Percentiles rank a stretch among this genome's conserved stretches.
These are phyloP conservation scores for Dynastes tityus DNA, from an alignment of 2,888 invertebrate species.

Conservation along the genomic window DNA sequence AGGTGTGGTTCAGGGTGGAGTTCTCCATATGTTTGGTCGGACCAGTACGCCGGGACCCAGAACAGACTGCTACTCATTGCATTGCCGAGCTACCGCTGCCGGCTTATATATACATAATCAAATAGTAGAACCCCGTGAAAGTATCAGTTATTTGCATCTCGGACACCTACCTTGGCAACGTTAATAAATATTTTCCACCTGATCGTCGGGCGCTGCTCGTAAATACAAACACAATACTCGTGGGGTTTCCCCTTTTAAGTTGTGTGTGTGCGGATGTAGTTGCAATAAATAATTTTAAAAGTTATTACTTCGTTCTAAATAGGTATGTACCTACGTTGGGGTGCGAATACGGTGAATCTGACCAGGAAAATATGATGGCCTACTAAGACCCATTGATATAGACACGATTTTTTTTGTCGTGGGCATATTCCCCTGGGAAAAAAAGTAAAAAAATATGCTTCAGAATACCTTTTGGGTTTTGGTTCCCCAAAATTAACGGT, in stretches of 20 bases:
- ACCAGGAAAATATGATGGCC: too few species aligned
- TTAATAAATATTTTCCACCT: conserved; percentile 43
- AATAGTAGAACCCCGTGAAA: conserved; percentile 41
- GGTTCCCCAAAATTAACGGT: too few species aligned
- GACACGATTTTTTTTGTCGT: too few species aligned
- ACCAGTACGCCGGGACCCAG: conserved; percentile 48
- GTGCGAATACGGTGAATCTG: too few species aligned
- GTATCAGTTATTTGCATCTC: conserved; percentile 48
- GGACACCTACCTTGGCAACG: conserved; percentile 35
- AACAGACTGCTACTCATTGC: conserved; percentile 42
- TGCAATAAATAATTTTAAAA: conserved; percentile 19
- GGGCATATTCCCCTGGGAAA: too few species aligned
- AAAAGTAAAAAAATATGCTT: too few species aligned
- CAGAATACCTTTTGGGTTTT: too few species aligned
- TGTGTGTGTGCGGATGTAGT: background rate
- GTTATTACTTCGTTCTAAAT: background rate
- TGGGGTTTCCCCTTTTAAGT: background rate
- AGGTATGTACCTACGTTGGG: too few species aligned
- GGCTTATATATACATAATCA: conserved; percentile 18
- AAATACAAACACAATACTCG: conserved; percentile 15
- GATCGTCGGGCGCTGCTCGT: conserved; percentile 23
- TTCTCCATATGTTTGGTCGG: conserved; percentile 56
- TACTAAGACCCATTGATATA: too few species aligned
- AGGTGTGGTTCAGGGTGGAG: conserved; percentile 58
- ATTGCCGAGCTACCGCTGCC: conserved; percentile 13